phyloP scores from a whole-genome alignment of 1,140 invertebrate genomes.

The Halesus radiatus region DNA sequence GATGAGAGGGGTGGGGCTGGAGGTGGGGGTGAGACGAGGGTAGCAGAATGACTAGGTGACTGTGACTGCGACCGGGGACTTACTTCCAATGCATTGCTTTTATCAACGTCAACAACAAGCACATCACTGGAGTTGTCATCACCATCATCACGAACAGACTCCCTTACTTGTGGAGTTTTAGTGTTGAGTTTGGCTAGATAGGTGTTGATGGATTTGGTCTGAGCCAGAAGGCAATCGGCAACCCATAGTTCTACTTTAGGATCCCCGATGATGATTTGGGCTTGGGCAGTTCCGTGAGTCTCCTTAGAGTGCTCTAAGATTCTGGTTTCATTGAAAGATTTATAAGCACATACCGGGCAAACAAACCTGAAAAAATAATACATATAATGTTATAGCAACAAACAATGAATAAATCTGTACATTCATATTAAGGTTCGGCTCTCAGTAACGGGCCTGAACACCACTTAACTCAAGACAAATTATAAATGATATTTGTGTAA shows the following conservation, averaged over 20 bases:
- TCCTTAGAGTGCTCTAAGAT: conserved; percentile 35
- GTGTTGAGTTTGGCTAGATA: neutral
- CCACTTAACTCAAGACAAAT: no score
- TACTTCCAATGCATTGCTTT: neutral
- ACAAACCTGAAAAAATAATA: conserved; percentile 36
- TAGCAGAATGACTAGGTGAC: neutral
- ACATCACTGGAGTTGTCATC: conserved; percentile 18
- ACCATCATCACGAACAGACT: neutral
- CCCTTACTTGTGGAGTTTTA: neutral
- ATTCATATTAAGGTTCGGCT: neutral
- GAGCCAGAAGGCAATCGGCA: conserved; percentile 13
- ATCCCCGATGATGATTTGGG: neutral
- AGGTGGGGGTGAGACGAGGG: neutral
- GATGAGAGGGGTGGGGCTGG: neutral
- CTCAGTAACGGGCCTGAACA: no score
- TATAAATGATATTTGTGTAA: no score
- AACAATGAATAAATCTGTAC: neutral
- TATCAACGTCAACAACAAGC: conserved; percentile 23
- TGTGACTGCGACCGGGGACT: no score
- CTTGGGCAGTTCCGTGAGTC: conserved; percentile 16
- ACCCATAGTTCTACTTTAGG: conserved; percentile 38
- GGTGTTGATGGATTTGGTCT: conserved; percentile 1
- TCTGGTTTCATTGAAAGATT: conserved; percentile 39
- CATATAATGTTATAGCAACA: neutral
- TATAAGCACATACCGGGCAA: conserved; percentile 45